A percentile compares a stretch with the other conserved stretches of the same genome.
These are phyloP conservation scores for Trachelus tabidus DNA, from an alignment of 2,888 invertebrate genomes.

Conservation along the genomic window DNA sequence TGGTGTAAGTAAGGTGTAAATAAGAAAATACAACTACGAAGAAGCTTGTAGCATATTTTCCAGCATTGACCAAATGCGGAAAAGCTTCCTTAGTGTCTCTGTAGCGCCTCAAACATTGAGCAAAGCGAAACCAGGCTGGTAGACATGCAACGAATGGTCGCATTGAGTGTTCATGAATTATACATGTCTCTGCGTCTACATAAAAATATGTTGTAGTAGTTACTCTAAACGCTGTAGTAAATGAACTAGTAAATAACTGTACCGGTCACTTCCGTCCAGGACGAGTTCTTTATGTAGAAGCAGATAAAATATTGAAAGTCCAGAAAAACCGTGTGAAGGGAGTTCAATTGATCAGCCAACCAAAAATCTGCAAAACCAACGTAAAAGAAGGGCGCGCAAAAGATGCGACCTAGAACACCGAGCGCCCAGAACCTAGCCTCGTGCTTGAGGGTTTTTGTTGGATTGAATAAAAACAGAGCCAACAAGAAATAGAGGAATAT, in stretches of 20 bases:
- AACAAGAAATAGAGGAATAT: constrained; percentile 76
- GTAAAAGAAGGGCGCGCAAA: constrained; percentile 80
- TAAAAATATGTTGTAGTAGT: background rate
- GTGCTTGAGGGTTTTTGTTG: constrained; percentile 79
- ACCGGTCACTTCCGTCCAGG: constrained; percentile 69
- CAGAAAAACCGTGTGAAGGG: constrained; percentile 78
- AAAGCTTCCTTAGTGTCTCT: constrained; percentile 82
- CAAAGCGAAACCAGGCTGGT: constrained; percentile 88
- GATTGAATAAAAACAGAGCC: constrained; percentile 79
- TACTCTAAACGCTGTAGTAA: background rate
- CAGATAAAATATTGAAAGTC: constrained; percentile 85
- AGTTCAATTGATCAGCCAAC: constrained; percentile 87
- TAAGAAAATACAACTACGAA: constrained; percentile 75
- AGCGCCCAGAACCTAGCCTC: constrained; percentile 83
- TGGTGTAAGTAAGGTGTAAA: constrained; percentile 64
- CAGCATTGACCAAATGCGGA: constrained; percentile 87
- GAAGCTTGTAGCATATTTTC: constrained; percentile 82
- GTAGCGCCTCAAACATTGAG: constrained; percentile 86
- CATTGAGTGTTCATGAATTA: constrained; percentile 54
- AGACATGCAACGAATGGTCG: constrained; percentile 79
- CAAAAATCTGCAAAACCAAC: constrained; percentile 89
- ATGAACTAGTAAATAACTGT: constrained; percentile 25
- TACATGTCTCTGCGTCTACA: constrained; percentile 68
- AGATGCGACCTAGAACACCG: constrained; percentile 72
- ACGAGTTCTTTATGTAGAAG: constrained; percentile 76